These are phyloP conservation scores for Drosophila repletoides DNA, from an alignment of 1,140 invertebrate species.

Conservation along the genomic window DNA sequence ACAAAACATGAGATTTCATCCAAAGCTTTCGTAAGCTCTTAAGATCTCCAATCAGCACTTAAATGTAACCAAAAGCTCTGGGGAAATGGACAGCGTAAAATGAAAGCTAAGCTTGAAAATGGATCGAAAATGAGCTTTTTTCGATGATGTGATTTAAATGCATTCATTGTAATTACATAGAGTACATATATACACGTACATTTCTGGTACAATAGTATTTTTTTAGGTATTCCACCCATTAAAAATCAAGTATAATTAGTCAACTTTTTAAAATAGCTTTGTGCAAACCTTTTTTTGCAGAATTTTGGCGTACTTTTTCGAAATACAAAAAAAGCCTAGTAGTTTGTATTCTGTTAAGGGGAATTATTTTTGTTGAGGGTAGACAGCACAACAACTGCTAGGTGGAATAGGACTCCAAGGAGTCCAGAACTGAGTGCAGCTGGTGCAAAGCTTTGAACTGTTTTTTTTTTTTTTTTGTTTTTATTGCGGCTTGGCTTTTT, in stretches of 20 bases:
- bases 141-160: slow-evolving; percentile 37
- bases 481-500: slow-evolving; percentile 1
- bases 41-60: slow-evolving; percentile 2
- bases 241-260: background rate
- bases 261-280: slow-evolving; percentile 13
- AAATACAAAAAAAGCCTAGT: background rate
- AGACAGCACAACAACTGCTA: slow-evolving; percentile 24
- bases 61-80: slow-evolving; percentile 6
- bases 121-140: slow-evolving; percentile 16
- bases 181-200: slow-evolving; percentile 73
- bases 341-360: background rate
- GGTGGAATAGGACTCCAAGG: slow-evolving; percentile 15
- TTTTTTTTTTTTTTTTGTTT: background rate
- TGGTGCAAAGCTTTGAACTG: slow-evolving; percentile 11
- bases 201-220: slow-evolving; percentile 2
- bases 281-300: slow-evolving; percentile 24
- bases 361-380: no score
- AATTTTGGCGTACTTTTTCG: slow-evolving; percentile 8
- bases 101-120: slow-evolving; percentile 58
- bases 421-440: slow-evolving; percentile 49
- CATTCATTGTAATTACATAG: slow-evolving; percentile 70
- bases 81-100: slow-evolving; percentile 52
- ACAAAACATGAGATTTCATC: no score
- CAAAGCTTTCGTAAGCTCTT: no score
- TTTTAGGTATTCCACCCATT: slow-evolving; percentile 9